Evolutionary conservation across 35 echinoderm and acorn worm genomes (phyloP).

Genomic region (Amphiura filiformis): DNA sequence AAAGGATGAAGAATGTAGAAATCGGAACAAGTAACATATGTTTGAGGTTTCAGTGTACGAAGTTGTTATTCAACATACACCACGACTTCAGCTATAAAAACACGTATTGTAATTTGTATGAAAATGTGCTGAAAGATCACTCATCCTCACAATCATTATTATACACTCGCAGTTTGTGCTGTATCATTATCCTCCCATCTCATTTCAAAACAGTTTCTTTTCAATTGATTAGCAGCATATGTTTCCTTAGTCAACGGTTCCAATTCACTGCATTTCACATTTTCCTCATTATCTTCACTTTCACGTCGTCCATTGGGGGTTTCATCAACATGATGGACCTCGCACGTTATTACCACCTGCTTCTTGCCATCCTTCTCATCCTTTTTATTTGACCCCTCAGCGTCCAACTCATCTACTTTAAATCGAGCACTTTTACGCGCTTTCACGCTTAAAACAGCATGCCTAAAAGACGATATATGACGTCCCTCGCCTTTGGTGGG

Average conservation of each 20-base stretch:
- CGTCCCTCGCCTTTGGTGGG: not conserved
- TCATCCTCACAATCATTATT: too few species aligned
- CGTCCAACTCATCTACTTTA: constrained; percentile 38
- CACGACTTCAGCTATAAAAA: too few species aligned
- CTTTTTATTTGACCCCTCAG: constrained; percentile 1
- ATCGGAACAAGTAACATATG: too few species aligned
- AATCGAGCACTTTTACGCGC: constrained; percentile 42
- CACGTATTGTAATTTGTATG: too few species aligned
- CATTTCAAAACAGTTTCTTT: constrained; percentile 41
- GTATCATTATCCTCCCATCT: constrained; percentile 49
- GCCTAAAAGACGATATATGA: not conserved
- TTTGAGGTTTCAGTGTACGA: too few species aligned
- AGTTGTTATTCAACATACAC: too few species aligned
- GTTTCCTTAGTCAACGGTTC: constrained; percentile 7
- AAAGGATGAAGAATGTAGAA: too few species aligned
- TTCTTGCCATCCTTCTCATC: constrained; percentile 9
- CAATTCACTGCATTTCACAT: not conserved
- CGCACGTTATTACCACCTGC: constrained; percentile 53
- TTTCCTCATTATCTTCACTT: constrained; percentile 18
- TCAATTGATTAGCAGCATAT: constrained; percentile 14
- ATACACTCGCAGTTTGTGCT: not conserved
- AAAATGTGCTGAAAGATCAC: too few species aligned
- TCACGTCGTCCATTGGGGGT: constrained; percentile 24
- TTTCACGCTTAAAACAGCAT: constrained; percentile 27
- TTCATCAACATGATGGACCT: constrained; percentile 39